Base-by-base conservation (phyloP, 2,113 vertebrate genomes). In the Sciurus niger region DNA sequence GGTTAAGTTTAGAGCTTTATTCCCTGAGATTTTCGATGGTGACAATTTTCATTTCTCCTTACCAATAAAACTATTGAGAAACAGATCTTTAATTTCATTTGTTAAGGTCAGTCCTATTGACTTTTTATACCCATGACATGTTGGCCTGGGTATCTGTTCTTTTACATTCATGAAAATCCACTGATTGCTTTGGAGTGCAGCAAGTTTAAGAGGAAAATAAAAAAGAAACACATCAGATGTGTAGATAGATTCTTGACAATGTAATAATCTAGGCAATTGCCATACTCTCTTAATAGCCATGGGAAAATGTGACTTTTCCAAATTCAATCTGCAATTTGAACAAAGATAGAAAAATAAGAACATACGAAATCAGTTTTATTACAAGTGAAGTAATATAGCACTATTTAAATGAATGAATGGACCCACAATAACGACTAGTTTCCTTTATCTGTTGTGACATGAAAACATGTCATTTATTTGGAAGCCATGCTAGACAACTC, bases 241-340 rank as follows among this genome's bases (percentile, higher is more conserved):
- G 55, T 58, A 58, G 55, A 4, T 30, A 46, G 13, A 82, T 77
- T 92, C 46, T 78, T 93, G 60, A 73, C 48, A 25, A 1, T 2
- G 8, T 5, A 34, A 70, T 70, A 13, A 63, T 18, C 8, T 84
- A 6, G 22, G 43, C 28, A 37, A 73, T 5, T 37, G 76, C 37
- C 22, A 0, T 18, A 11, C 25, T 72, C 8, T 43, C 12, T 60
- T 51, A 28, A 70, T n/a, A 70, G 30, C 40, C 1, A 1, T 65
- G 43, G 10, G 74, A 37, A 70, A 58, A 4, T 34, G 5, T 34
- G 25, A 9, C 51, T 53, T 98, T 99, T 96, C 98, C 53, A 98
- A 95, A 7, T 98, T 99, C 46, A 93, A 99, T 98, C 99, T 99
- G 94, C n/a, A 97, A 97, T 83, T 78, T 70, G 70, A 96, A 94